Evolutionary conservation across 2,797 vertebrate species (phyloP).

Genomic region (Platalea minor): DNA sequence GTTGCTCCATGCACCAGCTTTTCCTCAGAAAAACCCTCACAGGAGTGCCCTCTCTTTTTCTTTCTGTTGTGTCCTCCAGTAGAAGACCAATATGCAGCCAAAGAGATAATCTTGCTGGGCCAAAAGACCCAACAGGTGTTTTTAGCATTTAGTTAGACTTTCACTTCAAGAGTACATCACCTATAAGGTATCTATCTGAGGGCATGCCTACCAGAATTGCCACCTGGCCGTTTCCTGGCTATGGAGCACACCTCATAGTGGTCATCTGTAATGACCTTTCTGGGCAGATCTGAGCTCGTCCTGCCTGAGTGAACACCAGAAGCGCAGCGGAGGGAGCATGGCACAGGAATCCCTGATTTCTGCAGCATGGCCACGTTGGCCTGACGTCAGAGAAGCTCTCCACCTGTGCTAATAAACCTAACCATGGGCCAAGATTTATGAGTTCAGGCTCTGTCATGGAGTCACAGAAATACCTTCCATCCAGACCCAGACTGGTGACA

Average conservation of each 20-base stretch:
- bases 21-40: not conserved
- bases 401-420: not conserved
- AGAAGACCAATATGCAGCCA: not conserved
- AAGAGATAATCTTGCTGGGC: not conserved
- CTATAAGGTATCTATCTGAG: not conserved
- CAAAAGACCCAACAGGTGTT: not conserved
- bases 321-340: not conserved
- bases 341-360: accelerated
- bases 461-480: not conserved
- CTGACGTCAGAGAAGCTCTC: not conserved
- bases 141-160: not conserved
- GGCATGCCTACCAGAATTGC: not conserved
- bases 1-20: not conserved
- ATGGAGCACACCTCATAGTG: not conserved
- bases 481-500: not conserved
- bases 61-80: not conserved
- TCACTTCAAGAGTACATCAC: not conserved
- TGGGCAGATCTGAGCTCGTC: not conserved
- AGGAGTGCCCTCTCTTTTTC: not conserved
- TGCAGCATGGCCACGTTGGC: not conserved
- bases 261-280: not conserved
- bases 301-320: not conserved
- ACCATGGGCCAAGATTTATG: not conserved
- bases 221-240: not conserved
- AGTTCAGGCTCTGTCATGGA: not conserved